phyloP scores from a whole-genome alignment of 2,888 invertebrate species.

The Hypomecis punctinalis region DNA sequence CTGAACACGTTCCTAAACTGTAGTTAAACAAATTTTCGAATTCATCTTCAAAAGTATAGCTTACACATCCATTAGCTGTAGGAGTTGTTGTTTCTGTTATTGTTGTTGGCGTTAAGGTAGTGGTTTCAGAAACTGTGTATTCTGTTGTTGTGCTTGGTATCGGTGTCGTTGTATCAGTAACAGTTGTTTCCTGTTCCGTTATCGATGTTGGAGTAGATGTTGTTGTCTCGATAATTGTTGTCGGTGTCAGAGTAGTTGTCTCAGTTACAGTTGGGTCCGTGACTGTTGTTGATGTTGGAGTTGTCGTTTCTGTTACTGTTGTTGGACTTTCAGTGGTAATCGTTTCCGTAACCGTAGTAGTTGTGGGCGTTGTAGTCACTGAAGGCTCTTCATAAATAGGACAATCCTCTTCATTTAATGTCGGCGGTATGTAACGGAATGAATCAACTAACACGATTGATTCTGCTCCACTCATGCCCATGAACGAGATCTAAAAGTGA shows the following conservation, averaged over 20 bases:
- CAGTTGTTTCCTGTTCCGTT: neutral
- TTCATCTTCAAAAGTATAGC: constrained; percentile 55
- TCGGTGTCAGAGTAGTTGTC: constrained; percentile 1
- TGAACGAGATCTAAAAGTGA: constrained; percentile 61
- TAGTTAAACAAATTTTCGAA: no score
- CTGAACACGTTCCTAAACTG: no score
- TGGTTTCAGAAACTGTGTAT: no score
- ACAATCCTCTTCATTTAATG: no score
- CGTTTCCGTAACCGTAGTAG: no score
- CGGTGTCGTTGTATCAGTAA: no score
- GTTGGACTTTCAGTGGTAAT: neutral
- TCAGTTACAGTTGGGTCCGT: constrained; percentile 2
- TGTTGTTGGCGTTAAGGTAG: no score
- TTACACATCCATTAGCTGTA: constrained; percentile 43
- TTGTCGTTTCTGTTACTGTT: neutral
- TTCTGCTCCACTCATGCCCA: constrained; percentile 48
- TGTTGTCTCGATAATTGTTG: no score
- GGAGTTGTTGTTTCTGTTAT: no score
- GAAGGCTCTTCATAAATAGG: no score
- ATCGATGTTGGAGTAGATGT: constrained; percentile 15
- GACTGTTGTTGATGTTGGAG: neutral
- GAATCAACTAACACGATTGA: constrained; percentile 60
- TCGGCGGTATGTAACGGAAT: constrained; percentile 52
- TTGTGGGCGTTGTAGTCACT: no score
- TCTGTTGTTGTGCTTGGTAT: constrained; percentile 2